Percentiles rank a stretch among this genome's conserved stretches.
These are phyloP conservation scores for Phalacrocorax pelagicus DNA, from an alignment of 2,113 vertebrate species.

Conservation along the genomic window DNA sequence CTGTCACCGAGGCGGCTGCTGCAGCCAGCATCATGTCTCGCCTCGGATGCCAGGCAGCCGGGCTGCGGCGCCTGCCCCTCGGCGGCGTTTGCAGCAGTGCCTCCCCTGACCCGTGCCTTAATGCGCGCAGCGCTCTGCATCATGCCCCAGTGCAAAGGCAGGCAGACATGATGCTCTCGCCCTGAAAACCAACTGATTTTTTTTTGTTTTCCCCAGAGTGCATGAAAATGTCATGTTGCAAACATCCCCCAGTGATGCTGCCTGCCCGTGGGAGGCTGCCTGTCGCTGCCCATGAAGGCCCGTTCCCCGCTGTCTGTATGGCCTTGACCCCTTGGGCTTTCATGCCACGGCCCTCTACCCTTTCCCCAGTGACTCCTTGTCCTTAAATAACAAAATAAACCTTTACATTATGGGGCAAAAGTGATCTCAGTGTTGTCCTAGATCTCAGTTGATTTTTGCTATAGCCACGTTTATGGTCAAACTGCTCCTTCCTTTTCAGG, in stretches of 20 bases:
- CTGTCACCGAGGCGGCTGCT: background rate
- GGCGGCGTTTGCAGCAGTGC: background rate
- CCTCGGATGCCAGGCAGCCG: background rate
- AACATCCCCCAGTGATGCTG: background rate
- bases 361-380: background rate
- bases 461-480: background rate
- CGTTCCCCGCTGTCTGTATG: accelerated
- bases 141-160: background rate
- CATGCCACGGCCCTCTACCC: background rate
- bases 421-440: background rate
- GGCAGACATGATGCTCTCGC: background rate
- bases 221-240: constrained; percentile 23
- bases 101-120: background rate
- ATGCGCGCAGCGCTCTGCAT: background rate
- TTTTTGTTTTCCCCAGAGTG: background rate
- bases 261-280: background rate
- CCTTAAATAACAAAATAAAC: background rate
- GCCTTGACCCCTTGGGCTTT: background rate
- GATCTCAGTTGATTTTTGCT: background rate
- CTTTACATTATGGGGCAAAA: background rate
- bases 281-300: background rate
- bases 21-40: accelerated
- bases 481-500: background rate
- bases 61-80: background rate
- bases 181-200: background rate